Conservation (phyloP, 2,888 invertebrate species). For the Rhagium mordax region DNA sequence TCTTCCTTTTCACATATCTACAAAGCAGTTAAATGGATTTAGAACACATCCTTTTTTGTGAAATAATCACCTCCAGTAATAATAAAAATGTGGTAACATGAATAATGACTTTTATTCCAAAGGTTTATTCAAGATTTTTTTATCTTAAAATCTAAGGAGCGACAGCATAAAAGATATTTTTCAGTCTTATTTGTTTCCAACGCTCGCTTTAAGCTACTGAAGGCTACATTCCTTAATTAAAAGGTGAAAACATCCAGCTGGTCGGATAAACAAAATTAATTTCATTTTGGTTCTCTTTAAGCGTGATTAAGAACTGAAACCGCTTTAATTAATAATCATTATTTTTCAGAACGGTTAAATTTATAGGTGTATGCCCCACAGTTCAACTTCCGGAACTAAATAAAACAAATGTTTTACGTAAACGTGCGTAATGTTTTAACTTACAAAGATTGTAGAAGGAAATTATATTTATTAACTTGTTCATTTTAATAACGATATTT, state of each 20-base stretch:
- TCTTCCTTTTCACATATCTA: not conserved
- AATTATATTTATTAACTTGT: too few species aligned
- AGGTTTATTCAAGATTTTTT: conserved; percentile 17
- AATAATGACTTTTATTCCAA: conserved; percentile 15
- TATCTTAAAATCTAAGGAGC: not conserved
- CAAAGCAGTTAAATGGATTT: not conserved
- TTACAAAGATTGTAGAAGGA: too few species aligned
- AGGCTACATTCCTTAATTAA: conserved; percentile 55
- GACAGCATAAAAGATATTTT: conserved; percentile 30
- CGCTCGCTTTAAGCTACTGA: conserved; percentile 6
- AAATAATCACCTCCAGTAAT: conserved; percentile 6
- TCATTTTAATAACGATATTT: too few species aligned
- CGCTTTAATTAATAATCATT: conserved; percentile 52
- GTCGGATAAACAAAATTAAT: conserved; percentile 58
- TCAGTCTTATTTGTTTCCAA: conserved; percentile 31
- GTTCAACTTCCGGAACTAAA: not conserved
- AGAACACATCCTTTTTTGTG: not conserved
- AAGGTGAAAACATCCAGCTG: conserved; percentile 52
- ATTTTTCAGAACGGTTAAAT: conserved; percentile 44
- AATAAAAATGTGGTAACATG: conserved; percentile 17
- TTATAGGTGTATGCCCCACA: conserved; percentile 1
- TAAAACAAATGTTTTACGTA: not conserved
- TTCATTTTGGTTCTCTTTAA: conserved; percentile 55
- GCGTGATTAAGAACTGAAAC: conserved; percentile 55
- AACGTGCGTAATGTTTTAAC: too few species aligned